These are phyloP conservation scores for Sterna hirundo DNA, from an alignment of 2,113 vertebrate species.

Conservation along the genomic window DNA sequence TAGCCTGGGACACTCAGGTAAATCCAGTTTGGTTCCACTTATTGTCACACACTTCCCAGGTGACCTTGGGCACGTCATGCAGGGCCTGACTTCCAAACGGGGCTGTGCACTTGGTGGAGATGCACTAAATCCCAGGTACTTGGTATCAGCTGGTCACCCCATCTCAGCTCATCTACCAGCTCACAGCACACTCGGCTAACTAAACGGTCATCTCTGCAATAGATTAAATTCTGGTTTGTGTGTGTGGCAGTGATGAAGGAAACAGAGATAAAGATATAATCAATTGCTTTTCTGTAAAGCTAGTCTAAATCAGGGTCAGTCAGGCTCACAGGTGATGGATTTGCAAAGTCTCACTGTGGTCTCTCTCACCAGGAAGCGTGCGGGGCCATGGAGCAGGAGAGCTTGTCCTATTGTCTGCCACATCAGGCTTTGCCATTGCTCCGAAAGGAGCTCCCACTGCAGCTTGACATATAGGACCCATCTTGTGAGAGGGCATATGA, in stretches of 20 bases:
- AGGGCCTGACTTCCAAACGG: not conserved
- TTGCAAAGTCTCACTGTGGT: not conserved
- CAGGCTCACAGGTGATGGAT: not conserved
- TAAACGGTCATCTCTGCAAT: not conserved
- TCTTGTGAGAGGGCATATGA: not conserved
- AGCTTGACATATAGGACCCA: not conserved
- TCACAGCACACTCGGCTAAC: not conserved
- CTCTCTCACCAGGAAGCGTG: fast-evolving
- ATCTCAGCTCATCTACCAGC: not conserved
- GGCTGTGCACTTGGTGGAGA: not conserved
- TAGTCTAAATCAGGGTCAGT: not conserved
- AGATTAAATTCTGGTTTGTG: not conserved
- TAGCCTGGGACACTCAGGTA: not conserved
- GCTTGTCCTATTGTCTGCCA: not conserved
- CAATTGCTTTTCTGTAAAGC: not conserved
- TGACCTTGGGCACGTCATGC: not conserved
- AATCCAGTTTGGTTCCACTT: not conserved
- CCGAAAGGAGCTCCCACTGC: not conserved
- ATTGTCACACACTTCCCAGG: not conserved
- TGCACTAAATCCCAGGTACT: not conserved
- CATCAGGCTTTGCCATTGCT: not conserved
- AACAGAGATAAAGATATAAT: not conserved
- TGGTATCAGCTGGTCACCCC: not conserved
- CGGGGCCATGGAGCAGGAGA: not conserved
- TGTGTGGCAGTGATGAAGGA: not conserved